phyloP scores from a whole-genome alignment of 2,113 vertebrate genomes.

The Ictidomys tridecemlineatus region DNA sequence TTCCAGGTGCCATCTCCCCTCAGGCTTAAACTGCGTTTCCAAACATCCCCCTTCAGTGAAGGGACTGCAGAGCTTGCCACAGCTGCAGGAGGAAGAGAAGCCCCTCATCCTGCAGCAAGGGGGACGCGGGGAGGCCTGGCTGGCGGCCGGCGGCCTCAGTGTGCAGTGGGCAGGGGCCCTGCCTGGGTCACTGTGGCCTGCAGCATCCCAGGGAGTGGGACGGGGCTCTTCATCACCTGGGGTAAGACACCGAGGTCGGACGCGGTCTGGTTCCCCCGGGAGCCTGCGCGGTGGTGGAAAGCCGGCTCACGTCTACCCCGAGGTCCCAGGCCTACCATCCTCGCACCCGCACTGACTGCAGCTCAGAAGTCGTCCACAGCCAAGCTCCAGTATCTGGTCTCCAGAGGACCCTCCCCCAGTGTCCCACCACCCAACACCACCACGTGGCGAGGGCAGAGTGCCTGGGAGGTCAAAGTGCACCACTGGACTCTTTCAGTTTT shows the following conservation, averaged over 20 bases:
- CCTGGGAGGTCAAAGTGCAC: neutral
- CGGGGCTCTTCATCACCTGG: accelerated
- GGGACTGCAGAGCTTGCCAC: too few species aligned
- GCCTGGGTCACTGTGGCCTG: accelerated
- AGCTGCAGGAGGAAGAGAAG: neutral
- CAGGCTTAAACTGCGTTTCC: neutral
- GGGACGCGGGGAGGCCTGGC: neutral
- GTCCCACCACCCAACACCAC: neutral
- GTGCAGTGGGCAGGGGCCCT: accelerated
- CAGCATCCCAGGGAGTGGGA: neutral
- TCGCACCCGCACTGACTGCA: too few species aligned
- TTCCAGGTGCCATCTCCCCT: neutral
- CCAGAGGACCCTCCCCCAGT: too few species aligned
- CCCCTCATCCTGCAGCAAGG: too few species aligned
- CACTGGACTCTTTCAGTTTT: neutral
- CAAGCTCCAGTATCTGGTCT: too few species aligned
- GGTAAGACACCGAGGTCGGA: accelerated
- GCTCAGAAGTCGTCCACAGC: too few species aligned
- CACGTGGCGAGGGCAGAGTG: accelerated
- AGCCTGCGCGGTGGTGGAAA: too few species aligned
- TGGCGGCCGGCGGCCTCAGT: too few species aligned
- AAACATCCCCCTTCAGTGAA: neutral
- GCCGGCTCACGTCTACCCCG: too few species aligned
- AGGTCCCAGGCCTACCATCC: neutral
- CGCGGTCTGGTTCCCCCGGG: too few species aligned